Conservation (phyloP, 2,888 invertebrate species). For the Melanophora roralis region DNA sequence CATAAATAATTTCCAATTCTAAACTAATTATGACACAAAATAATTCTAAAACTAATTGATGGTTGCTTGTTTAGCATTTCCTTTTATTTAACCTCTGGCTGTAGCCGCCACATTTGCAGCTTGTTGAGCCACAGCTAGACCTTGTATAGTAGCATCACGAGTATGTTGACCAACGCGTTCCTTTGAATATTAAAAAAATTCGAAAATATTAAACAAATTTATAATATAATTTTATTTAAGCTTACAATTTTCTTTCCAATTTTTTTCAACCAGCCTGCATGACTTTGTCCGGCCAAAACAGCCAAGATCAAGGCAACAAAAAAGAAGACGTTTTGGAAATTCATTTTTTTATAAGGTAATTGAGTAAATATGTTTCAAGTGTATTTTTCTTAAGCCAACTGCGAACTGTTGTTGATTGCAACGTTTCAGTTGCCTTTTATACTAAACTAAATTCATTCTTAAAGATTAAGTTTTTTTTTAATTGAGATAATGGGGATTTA, state of each 20-base stretch:
- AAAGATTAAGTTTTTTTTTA: not conserved
- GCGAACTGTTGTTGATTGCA: not conserved
- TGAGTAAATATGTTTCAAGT: not conserved
- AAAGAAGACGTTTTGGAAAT: conserved; percentile 65
- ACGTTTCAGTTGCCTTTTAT: not conserved
- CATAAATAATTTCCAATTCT: too few relatives aligned
- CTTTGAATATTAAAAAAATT: conserved; percentile 1
- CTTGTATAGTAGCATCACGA: conserved; percentile 59
- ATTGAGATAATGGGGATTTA: not conserved
- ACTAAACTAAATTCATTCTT: not conserved
- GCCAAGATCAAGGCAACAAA: conserved; percentile 61
- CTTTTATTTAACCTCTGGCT: conserved; percentile 43
- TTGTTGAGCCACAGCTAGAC: conserved; percentile 65
- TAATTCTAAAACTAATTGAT: too few relatives aligned
- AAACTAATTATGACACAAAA: too few relatives aligned
- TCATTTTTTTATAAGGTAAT: conserved; percentile 55
- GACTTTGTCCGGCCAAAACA: conserved; percentile 52
- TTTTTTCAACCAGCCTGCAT: conserved; percentile 66
- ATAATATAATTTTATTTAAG: not conserved
- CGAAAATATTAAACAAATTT: not conserved
- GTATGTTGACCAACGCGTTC: conserved; percentile 38
- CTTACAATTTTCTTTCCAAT: conserved; percentile 66
- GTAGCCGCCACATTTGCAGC: conserved; percentile 67
- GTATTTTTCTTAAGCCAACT: not conserved
- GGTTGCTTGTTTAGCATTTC: too few relatives aligned